A percentile compares a stretch with the other conserved stretches of the same genome.
phyloP scores from a whole-genome alignment of 2,797 vertebrate species.

The Okamejei kenojei region DNA sequence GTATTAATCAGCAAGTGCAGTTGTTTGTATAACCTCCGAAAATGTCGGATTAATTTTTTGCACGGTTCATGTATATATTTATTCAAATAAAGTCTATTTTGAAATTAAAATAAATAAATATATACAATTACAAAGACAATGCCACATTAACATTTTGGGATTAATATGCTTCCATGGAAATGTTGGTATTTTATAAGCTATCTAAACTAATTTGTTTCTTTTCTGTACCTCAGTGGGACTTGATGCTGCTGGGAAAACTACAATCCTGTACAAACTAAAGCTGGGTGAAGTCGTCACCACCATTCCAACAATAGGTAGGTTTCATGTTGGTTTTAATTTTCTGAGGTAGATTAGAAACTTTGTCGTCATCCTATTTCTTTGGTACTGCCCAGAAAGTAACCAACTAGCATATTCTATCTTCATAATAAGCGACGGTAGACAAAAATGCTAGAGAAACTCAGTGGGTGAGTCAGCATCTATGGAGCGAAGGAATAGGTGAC shows the following conservation, averaged over 20 bases:
- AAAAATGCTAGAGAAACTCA: no score
- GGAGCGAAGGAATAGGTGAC: no score
- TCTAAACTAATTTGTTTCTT: background rate
- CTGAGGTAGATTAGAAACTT: no score
- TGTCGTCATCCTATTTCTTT: background rate
- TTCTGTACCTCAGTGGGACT: constrained; percentile 65
- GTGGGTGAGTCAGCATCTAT: no score
- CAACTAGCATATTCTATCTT: background rate
- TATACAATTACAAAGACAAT: background rate
- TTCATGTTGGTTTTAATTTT: background rate
- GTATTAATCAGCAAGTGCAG: no score
- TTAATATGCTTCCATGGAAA: background rate
- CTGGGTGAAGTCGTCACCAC: constrained; percentile 85
- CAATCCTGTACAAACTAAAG: constrained; percentile 85
- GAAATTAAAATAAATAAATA: no score
- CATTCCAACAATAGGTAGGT: constrained; percentile 84
- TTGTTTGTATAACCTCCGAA: no score
- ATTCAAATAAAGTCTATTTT: no score
- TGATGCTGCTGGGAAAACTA: constrained; percentile 84
- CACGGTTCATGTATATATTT: no score
- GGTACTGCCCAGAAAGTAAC: background rate
- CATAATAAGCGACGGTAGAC: background rate
- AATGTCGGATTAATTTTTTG: no score
- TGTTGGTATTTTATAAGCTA: background rate
- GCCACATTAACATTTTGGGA: background rate